These are phyloP conservation scores for Eira barbara DNA, from an alignment of 2,113 vertebrate genomes.

Conservation along the genomic window DNA sequence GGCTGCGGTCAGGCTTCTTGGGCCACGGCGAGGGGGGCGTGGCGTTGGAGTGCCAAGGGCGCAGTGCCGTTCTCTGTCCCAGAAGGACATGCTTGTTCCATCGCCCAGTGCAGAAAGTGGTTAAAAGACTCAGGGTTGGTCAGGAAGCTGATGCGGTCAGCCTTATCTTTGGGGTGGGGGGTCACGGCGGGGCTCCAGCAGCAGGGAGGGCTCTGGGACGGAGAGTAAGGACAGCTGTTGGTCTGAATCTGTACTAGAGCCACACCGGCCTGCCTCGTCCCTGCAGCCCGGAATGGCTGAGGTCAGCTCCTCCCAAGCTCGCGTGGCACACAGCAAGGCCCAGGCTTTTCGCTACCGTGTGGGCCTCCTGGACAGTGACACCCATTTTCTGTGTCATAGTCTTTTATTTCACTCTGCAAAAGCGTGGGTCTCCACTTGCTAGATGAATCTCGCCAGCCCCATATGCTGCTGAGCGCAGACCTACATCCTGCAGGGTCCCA, in stretches of 20 bases:
- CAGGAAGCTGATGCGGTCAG: background rate
- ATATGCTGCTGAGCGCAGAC: background rate
- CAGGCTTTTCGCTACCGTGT: rapidly evolving
- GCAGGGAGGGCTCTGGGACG: background rate
- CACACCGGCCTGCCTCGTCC: background rate
- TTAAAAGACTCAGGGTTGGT: background rate
- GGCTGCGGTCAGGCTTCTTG: background rate
- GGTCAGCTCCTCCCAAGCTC: background rate
- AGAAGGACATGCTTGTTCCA: background rate
- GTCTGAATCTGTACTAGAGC: background rate
- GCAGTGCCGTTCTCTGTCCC: background rate
- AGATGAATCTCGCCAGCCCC: background rate
- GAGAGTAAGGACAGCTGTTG: background rate
- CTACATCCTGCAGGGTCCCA: background rate
- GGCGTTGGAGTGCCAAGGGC: background rate
- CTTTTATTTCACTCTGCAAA: background rate
- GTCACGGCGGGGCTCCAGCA: background rate
- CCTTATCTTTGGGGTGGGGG: no score
- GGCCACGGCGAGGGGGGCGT: background rate
- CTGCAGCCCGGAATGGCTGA: background rate
- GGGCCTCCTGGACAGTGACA: rapidly evolving
- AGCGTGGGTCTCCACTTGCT: background rate
- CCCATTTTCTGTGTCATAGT: background rate
- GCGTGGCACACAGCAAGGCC: background rate
- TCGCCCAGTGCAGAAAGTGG: no score